Conservation (phyloP, 2,113 vertebrate genomes). For the Raja brachyura region DNA sequence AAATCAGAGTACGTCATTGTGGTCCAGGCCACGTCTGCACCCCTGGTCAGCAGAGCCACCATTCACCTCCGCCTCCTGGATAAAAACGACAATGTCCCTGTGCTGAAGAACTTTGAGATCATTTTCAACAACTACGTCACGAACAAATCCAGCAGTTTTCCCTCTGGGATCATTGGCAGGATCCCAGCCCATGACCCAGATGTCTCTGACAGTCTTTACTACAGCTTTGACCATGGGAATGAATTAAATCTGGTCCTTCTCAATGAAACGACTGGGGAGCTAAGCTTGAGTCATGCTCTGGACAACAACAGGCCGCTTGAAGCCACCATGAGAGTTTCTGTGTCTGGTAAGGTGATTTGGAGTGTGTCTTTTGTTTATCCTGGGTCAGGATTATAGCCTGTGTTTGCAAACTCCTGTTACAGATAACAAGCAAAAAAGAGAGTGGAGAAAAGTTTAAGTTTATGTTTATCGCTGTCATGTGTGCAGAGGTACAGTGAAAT, state of each 20-base stretch:
- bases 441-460: neutral
- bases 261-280: slow-evolving; percentile 78
- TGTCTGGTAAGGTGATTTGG: slow-evolving; percentile 70
- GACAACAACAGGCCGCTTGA: slow-evolving; percentile 92
- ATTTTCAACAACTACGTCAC: slow-evolving; percentile 97
- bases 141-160: slow-evolving; percentile 82
- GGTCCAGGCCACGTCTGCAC: slow-evolving; percentile 89
- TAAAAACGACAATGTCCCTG: slow-evolving; percentile 80
- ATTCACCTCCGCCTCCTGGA: slow-evolving; percentile 86
- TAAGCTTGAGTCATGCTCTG: slow-evolving; percentile 78
- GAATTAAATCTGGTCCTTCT: slow-evolving; percentile 83
- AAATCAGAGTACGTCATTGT: slow-evolving; percentile 81
- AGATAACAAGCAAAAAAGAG: neutral
- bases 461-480: too few species aligned
- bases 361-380: slow-evolving; percentile 4
- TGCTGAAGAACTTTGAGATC: slow-evolving; percentile 90
- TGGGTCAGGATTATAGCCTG: neutral
- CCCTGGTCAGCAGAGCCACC: slow-evolving; percentile 84
- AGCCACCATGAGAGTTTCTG: slow-evolving; percentile 84
- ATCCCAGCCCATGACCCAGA: slow-evolving; percentile 85
- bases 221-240: slow-evolving; percentile 80
- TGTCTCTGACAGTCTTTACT: slow-evolving; percentile 75
- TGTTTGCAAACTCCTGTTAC: neutral
- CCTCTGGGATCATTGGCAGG: slow-evolving; percentile 76
- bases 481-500: too few species aligned